Base-by-base conservation (phyloP, 2,113 vertebrate genomes). In the Syngnathus scovelli region DNA sequence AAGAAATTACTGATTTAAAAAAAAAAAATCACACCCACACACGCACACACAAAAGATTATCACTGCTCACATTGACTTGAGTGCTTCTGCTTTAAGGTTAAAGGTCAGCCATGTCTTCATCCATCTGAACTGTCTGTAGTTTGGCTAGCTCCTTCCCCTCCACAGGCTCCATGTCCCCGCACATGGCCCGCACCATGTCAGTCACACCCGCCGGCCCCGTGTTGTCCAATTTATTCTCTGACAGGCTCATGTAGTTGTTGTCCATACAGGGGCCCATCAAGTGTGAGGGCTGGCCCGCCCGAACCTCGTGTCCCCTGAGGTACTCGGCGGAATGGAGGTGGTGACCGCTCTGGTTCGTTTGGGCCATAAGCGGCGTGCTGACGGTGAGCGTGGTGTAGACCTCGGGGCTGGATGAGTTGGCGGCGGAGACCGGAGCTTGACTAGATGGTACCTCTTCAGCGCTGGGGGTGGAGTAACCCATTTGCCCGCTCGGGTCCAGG, bases 81-180 rank as follows among this genome's bases (percentile, higher is more conserved):
- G 77, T 76, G 74, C 82, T 81, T 78, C 74, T 71, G 74, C 16
- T 10, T 70, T 64, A 63, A 84, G 83, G 89, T 83, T 92, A 96
- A 82, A 98, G 92, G 83, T 96, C 94, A 87, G 94, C 92, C 91
- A 96, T 95, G 86, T 98, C 96, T 90, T 98, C 95, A 72, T 96
- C 95, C 93, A 99, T 92, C 78, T 96, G 94, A 81, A 99, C 97
- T 78, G 95, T 98, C 77, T 99, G 96, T 90, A 99, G 93, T 92
- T 99, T 99, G 89, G 95, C 95, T 81, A 99, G 92, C 85, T 98
- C 94, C 82, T 98, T 99, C 85, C 95, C 97, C 79, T 95, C 95
- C 5, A 90, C 92, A 0, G 77, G 77, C 83, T 95, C 97, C 87
- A 98, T 91, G 75, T 99, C 95, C 79, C 93, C 94, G 67, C 97